These are phyloP conservation scores for Volucella zonaria DNA, from an alignment of 2,888 invertebrate genomes.

Conservation along the genomic window DNA sequence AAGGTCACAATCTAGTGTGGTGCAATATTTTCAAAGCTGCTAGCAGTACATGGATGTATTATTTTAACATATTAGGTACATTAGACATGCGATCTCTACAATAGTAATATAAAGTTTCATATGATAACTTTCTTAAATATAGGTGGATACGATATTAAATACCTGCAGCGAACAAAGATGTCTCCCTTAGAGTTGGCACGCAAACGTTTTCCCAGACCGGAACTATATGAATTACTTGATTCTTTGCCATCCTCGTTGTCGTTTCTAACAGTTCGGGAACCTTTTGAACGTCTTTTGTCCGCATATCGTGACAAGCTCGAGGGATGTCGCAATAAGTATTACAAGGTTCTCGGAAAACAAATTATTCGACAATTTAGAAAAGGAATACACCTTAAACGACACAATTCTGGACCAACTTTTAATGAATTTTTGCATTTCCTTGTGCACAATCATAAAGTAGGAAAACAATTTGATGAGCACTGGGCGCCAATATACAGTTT, in stretches of 20 bases:
- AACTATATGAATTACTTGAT: constrained; percentile 86
- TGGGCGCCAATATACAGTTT: constrained; percentile 87
- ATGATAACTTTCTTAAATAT: constrained; percentile 62
- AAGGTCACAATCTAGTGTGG: constrained; percentile 88
- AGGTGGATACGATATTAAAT: constrained; percentile 86
- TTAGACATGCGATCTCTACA: constrained; percentile 56
- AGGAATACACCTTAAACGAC: constrained; percentile 77
- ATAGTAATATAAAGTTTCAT: neutral
- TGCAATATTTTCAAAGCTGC: constrained; percentile 90
- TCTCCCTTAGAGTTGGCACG: constrained; percentile 88
- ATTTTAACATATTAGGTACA: constrained; percentile 89
- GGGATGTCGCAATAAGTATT: constrained; percentile 87
- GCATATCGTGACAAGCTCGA: constrained; percentile 90
- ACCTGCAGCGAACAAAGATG: constrained; percentile 85
- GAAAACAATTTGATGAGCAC: constrained; percentile 85
- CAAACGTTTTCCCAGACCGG: constrained; percentile 87
- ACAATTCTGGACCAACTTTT: constrained; percentile 85
- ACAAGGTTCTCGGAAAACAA: constrained; percentile 86
- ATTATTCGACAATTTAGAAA: constrained; percentile 86
- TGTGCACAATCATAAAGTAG: constrained; percentile 85
- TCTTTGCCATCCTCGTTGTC: constrained; percentile 86
- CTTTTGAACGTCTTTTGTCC: constrained; percentile 88
- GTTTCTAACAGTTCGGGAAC: constrained; percentile 88
- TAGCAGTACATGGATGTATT: constrained; percentile 91
- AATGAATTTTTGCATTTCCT: constrained; percentile 89